Percentiles rank a stretch among this genome's conserved stretches.
Conservation (phyloP, 2,797 vertebrate genomes). For the Acanthurus leucopareius region DNA sequence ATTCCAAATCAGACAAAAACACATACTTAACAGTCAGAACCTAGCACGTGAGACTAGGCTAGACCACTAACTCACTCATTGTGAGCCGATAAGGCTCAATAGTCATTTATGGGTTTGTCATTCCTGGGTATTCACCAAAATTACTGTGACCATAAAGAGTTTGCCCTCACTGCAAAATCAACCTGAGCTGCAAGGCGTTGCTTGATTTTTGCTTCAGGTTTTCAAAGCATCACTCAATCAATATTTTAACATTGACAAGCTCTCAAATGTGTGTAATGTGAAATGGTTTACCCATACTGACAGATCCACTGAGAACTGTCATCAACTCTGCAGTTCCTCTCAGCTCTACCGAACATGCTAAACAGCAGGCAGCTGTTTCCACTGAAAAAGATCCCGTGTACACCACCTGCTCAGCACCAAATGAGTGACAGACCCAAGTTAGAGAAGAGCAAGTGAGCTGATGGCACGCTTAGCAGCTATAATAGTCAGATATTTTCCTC, state of each 20-base stretch:
- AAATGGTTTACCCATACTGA: too few species aligned
- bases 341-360: too few species aligned
- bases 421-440: not conserved
- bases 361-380: conserved; percentile 3
- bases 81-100: conserved; percentile 7
- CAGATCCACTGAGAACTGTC: too few species aligned
- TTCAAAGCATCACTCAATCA: not conserved
- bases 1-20: conserved; percentile 38
- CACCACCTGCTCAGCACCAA: not conserved
- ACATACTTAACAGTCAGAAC: conserved; percentile 26
- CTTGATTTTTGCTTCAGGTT: not conserved
- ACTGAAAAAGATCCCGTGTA: not conserved
- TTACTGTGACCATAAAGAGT: not conserved
- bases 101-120: not conserved
- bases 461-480: not conserved
- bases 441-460: not conserved
- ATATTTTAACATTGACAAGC: too few species aligned
- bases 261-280: too few species aligned
- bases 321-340: too few species aligned
- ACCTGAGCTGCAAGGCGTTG: not conserved
- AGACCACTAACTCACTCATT: not conserved
- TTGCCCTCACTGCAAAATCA: not conserved
- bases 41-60: not conserved
- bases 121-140: not conserved
- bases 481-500: too few species aligned